These are phyloP conservation scores for Tupaia chinensis DNA, from an alignment of 2,113 vertebrate genomes.

Conservation along the genomic window DNA sequence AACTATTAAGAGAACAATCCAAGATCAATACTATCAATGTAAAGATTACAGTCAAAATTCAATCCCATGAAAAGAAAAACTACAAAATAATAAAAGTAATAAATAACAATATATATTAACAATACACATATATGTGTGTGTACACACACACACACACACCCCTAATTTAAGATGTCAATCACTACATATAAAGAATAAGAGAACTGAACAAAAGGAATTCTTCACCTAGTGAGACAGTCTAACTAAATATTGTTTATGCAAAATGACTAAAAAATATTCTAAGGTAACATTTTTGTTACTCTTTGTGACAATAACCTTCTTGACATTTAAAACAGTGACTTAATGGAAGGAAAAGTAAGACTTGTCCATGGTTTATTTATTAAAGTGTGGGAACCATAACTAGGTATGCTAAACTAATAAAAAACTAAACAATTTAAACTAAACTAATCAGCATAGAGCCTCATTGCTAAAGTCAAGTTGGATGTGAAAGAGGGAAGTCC, in stretches of 20 bases:
- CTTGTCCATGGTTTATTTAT: conserved; percentile 12
- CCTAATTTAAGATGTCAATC: not conserved
- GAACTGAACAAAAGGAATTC: not conserved
- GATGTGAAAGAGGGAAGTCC: not conserved
- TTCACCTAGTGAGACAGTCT: not conserved
- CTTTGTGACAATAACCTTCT: not conserved
- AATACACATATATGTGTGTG: not conserved
- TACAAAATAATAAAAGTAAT: not conserved
- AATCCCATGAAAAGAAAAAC: not conserved
- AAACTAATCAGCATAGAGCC: not conserved
- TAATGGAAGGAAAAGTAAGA: conserved; percentile 46
- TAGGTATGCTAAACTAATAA: not conserved
- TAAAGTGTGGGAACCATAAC: conserved; percentile 19
- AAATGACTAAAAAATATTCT: not conserved
- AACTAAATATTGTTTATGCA: not conserved
- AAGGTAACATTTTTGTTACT: not conserved
- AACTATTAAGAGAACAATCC: not conserved
- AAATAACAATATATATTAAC: not conserved
- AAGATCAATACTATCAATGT: not conserved
- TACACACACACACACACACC: no score
- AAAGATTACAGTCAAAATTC: not conserved
- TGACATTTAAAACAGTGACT: not conserved
- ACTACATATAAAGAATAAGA: not conserved
- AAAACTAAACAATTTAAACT: no score
- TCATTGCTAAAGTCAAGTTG: conserved; percentile 23